A percentile compares a stretch with the other conserved stretches of the same genome.
Evolutionary conservation across 2,888 invertebrate genomes (phyloP).

Genomic region (Rhamphomyia laevipes): DNA sequence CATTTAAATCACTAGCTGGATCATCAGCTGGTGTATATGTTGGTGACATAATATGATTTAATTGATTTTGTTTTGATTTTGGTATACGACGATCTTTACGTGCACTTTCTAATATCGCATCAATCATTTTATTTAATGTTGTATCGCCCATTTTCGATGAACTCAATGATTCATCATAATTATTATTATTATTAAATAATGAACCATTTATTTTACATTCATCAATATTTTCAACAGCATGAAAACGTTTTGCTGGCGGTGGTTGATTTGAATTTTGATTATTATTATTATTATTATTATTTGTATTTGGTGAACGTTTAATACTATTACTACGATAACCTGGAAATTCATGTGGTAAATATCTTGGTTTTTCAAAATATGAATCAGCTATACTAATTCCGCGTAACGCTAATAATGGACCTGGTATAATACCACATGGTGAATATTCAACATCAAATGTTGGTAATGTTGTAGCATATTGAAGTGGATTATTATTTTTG

Average conservation of each 20-base stretch:
- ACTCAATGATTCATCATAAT: constrained; percentile 23
- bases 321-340: constrained; percentile 6
- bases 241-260: too few species aligned
- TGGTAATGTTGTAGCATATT: constrained; percentile 16
- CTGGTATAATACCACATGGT: constrained; percentile 25
- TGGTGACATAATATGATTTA: constrained; percentile 23
- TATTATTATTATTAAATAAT: constrained; percentile 16
- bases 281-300: constrained; percentile 1
- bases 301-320: constrained; percentile 7
- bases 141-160: constrained; percentile 36
- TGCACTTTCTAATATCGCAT: constrained; percentile 37
- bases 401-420: constrained; percentile 31
- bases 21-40: constrained; percentile 36
- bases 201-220: neutral
- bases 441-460: constrained; percentile 17
- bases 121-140: constrained; percentile 35
- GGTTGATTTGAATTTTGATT: constrained; percentile 4
- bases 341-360: constrained; percentile 21
- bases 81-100: constrained; percentile 23
- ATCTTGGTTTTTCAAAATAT: constrained; percentile 36
- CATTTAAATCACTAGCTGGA: constrained; percentile 35
- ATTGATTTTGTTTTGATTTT: constrained; percentile 19
- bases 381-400: constrained; percentile 34
- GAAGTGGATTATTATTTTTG: constrained; percentile 32
- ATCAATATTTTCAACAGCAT: too few species aligned